Evolutionary conservation across 2,888 invertebrate genomes (phyloP), one percentile per base, ranked within the genome.

Genomic region (Drosophila kambysellisi): DNA sequence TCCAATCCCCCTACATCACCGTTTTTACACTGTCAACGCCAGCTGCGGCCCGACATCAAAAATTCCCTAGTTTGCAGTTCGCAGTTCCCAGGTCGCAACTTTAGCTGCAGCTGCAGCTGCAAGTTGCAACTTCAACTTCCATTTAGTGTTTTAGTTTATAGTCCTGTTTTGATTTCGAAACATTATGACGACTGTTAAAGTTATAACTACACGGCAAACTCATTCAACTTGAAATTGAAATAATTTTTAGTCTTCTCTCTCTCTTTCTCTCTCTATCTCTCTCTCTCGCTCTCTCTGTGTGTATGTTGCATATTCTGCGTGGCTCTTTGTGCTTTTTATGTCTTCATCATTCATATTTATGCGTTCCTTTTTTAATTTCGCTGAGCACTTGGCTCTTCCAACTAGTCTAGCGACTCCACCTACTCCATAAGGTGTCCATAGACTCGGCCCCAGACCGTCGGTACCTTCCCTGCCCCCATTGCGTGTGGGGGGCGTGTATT

Each of bases 271-370:
- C 3, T 29, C 3, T 41, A 12, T 20, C 25, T 29, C 15, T 37
- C 33, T 25, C 17, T 33, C 5, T 15, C 3, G 50, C 32, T 43
- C 6, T 41, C 46, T 8, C 20, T 15, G 0, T 17, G 8, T 59
- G 11, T 59, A 3, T 29, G 53, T 71, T 70, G 37, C 60, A 46
- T 46, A 73, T 70, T 68, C 51, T 58, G 33, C 43, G 29, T 58
- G 61, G 74, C 48, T 66, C 64, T 73, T 66, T 59, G 65, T 56
- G 35, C 61, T 60, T 78, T 83, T 84, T 86, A 86, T 86, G 86
- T 86, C 83, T 84, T 86, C 83, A 84, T 84, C 82, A 78, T 80
- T 86, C 80, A 76, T 74, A 80, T 86, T 84, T 84, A 82, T 84
- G 77, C 69, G 74, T 77, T 86, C 77, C 81, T 79, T 81, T 85